Conservation (phyloP, 2,888 invertebrate species). For the Deilephila porcellus region DNA sequence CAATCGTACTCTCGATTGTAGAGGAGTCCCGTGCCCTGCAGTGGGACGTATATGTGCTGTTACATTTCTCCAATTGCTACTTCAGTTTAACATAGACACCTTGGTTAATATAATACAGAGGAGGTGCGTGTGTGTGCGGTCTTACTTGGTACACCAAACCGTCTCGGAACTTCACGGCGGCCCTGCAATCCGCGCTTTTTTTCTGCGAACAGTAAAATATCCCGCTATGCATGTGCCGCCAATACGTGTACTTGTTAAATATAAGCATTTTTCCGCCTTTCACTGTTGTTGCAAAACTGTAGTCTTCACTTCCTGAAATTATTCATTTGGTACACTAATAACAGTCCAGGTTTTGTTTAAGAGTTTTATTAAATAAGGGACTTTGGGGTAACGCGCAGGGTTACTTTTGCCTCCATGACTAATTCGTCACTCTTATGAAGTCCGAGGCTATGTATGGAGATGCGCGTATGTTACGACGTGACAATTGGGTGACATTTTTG, state of each 20-base stretch:
- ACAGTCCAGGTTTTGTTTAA: too few relatives aligned
- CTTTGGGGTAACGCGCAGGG: too few relatives aligned
- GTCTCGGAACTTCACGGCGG: not conserved
- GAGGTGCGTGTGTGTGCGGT: not conserved
- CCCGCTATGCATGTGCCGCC: not conserved
- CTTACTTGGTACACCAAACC: conserved; percentile 1
- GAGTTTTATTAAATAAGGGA: too few relatives aligned
- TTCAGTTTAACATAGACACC: not conserved
- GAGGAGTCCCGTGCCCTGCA: too few relatives aligned
- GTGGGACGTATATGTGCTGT: too few relatives aligned
- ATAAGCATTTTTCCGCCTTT: conserved; percentile 1
- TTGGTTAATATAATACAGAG: not conserved
- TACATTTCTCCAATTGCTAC: not conserved
- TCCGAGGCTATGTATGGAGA: too few relatives aligned
- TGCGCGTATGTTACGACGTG: too few relatives aligned
- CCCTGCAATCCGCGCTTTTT: not conserved
- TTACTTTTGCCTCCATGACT: too few relatives aligned
- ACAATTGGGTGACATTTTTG: too few relatives aligned
- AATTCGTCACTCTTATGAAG: too few relatives aligned
- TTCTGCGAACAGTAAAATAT: conserved; percentile 6
- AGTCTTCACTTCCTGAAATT: conserved; percentile 8
- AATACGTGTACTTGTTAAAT: not conserved
- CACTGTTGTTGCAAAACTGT: not conserved
- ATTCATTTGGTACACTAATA: not conserved
- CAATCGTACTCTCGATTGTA: too few relatives aligned